phyloP scores from a whole-genome alignment of 2,888 invertebrate species.

The Tetrapedia diversipes region DNA sequence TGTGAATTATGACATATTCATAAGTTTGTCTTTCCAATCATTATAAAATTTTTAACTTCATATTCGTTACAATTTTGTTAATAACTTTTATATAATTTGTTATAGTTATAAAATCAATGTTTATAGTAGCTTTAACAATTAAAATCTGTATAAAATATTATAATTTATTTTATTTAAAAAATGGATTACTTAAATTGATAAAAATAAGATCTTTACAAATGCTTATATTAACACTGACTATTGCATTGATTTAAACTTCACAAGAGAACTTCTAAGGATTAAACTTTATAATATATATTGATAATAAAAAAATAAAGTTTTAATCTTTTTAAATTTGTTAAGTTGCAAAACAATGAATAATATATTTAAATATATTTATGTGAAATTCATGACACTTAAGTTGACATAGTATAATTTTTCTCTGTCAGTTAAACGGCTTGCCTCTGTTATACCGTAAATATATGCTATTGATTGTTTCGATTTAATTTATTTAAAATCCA shows the following conservation, averaged over 20 bases:
- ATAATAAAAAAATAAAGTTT: conserved; percentile 8
- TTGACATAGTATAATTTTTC: conserved; percentile 37
- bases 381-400: conserved; percentile 25
- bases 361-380: background rate
- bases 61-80: conserved; percentile 11
- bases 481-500: conserved; percentile 46
- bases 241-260: conserved; percentile 17
- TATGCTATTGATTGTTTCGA: conserved; percentile 38
- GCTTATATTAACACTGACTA: background rate
- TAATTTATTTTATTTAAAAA: conserved; percentile 17
- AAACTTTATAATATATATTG: background rate
- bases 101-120: conserved; percentile 3
- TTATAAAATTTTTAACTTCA: conserved; percentile 30
- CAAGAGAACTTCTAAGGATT: conserved; percentile 17
- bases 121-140: background rate
- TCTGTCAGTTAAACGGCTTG: conserved; percentile 53
- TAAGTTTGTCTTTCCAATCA: conserved; percentile 45
- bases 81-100: conserved; percentile 5
- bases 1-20: conserved; percentile 57
- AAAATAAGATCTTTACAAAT: conserved; percentile 20
- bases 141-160: conserved; percentile 17
- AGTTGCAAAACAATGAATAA: background rate
- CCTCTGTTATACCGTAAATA: conserved; percentile 61
- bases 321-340: conserved; percentile 2
- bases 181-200: conserved; percentile 22